Evolutionary conservation across 2,113 vertebrate species (phyloP).

Genomic region (Istiophorus platypterus): DNA sequence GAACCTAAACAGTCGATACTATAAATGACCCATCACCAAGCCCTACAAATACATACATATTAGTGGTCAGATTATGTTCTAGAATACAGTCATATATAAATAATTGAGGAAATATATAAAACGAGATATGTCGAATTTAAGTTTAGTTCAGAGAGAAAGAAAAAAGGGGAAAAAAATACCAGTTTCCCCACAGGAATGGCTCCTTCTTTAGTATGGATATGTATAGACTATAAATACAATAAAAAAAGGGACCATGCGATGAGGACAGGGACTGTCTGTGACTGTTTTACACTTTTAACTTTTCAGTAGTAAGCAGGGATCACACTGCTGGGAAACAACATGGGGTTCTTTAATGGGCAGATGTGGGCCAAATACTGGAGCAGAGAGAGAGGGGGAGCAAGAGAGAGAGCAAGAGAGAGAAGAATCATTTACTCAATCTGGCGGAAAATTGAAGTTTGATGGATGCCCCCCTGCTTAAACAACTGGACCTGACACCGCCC

Average conservation of each 20-base stretch:
- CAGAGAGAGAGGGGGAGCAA: neutral
- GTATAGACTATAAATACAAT: too few species aligned
- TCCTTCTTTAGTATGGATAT: neutral
- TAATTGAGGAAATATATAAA: too few species aligned
- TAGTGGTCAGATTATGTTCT: neutral
- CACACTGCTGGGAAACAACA: too few species aligned
- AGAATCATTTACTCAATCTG: slow-evolving; percentile 46
- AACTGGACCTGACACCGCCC: slow-evolving; percentile 9
- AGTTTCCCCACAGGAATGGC: neutral
- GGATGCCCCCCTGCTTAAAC: slow-evolving; percentile 32
- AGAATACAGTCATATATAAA: neutral
- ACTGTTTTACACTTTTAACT: too few species aligned
- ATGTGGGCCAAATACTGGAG: neutral
- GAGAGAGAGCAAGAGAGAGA: neutral
- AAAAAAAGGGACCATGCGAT: too few species aligned
- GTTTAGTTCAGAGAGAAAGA: neutral
- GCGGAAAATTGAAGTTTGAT: slow-evolving; percentile 56
- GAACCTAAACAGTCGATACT: too few species aligned
- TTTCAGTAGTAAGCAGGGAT: too few species aligned
- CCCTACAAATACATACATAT: too few species aligned
- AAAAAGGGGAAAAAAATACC: neutral
- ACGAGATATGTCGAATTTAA: too few species aligned
- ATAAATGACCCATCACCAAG: too few species aligned
- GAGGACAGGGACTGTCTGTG: too few species aligned
- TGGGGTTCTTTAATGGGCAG: too few species aligned